Base-by-base conservation (phyloP, 2,113 vertebrate genomes). In the Chamaea fasciata region DNA sequence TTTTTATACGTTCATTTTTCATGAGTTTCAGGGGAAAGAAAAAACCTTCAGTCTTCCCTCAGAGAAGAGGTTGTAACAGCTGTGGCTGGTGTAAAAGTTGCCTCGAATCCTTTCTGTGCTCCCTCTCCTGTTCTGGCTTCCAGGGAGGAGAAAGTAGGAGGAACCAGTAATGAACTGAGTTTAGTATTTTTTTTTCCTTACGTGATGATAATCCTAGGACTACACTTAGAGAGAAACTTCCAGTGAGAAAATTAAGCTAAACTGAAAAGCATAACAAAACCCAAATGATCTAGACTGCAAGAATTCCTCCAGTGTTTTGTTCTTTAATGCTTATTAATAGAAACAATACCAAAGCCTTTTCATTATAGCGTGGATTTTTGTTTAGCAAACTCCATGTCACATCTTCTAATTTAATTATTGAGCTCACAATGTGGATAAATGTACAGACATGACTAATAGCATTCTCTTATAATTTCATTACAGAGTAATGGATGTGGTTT, bases 241-340 rank as follows among this genome's bases (percentile, higher is more conserved):
- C 89, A 97, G 60, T 94, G 77, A n/a, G 90, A 86, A 97, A 97
- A 96, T 96, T 95, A 94, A 94, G 52, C 68, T 97, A 95, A 97
- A 77, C 70, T 97, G 95, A 94, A 97, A 92, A 97, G 75, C 88
- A 89, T 96, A 96, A 97, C 90, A 95, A 96, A 95, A 83, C 52
- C 82, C 76, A 68, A 85, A 89, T 87, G 28, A 92, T 85, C 46
- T 89, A 39, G 11, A 53, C 82, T 90, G 53, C 70, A 83, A 91
- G 57, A 92, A 87, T 94, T 97, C 55, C 23, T 96, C 83, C 44
- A 96, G 57, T 91, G 76, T 94, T 97, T 94, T 81, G 80, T 80
- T 95, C 75, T 92, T 74, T 91, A 94, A 92, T 53, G 62, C 47
- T 97, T 95, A 92, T 96, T 96, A 95, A 96, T 95, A 93, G 50